Percentiles rank a stretch among this genome's conserved stretches.
These are phyloP conservation scores for Spatulosminthurus flaviceps DNA, from an alignment of 2,888 invertebrate genomes.

Conservation along the genomic window DNA sequence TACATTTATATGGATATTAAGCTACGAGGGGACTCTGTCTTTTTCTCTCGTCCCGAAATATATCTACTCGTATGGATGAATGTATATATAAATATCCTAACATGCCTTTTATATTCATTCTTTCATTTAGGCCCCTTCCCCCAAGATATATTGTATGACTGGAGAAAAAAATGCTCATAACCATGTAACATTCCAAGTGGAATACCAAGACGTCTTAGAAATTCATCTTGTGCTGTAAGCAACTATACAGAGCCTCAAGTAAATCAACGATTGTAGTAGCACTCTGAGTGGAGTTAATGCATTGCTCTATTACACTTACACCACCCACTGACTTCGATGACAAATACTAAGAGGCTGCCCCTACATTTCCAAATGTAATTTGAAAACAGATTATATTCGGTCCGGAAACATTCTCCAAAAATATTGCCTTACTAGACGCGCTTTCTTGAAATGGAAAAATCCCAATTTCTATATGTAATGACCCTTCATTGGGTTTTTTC, in stretches of 20 bases:
- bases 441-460: conserved; percentile 15
- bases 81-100: no score
- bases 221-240: neutral
- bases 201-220: no score
- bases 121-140: no score
- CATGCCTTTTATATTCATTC: no score
- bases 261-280: neutral
- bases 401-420: conserved; percentile 49
- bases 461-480: neutral
- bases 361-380: conserved; percentile 8
- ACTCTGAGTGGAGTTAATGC: neutral
- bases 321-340: conserved; percentile 55
- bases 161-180: no score
- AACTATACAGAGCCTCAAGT: neutral
- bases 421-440: conserved; percentile 26
- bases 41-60: no score
- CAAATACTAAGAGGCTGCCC: conserved; percentile 54
- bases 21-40: no score
- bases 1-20: neutral
- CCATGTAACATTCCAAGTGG: no score
- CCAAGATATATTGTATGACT: no score
- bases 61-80: no score
- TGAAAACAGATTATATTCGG: conserved; percentile 44
- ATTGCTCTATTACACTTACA: conserved; percentile 20
- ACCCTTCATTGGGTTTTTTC: neutral